Evolutionary conservation across 2,797 vertebrate genomes (phyloP).

Genomic region (Poeciliopsis turneri): DNA sequence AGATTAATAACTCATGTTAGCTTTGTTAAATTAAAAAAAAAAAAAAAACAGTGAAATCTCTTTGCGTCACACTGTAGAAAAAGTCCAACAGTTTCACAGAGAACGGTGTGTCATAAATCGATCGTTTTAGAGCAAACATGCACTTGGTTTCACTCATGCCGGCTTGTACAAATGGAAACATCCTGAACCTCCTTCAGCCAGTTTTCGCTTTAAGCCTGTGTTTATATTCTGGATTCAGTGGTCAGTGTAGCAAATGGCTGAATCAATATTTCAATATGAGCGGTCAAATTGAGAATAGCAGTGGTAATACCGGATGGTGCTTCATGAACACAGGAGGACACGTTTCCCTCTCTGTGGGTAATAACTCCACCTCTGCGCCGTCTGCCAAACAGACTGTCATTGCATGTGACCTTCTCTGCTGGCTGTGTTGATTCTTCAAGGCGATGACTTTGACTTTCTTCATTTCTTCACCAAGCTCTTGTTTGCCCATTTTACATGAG

Average conservation of each 20-base stretch:
- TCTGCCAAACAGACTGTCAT: slow-evolving; percentile 46
- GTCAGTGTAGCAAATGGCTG: slow-evolving; percentile 51
- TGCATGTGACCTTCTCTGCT: slow-evolving; percentile 71
- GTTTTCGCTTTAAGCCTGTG: slow-evolving; percentile 24
- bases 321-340: slow-evolving; percentile 37
- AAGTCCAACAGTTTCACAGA: background rate
- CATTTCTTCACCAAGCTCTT: slow-evolving; percentile 13
- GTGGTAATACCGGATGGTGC: slow-evolving; percentile 37
- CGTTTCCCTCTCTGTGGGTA: slow-evolving; percentile 49
- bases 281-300: slow-evolving; percentile 53
- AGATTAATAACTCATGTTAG: slow-evolving; percentile 9
- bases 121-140: slow-evolving; percentile 11
- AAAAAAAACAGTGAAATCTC: background rate
- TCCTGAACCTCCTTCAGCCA: slow-evolving; percentile 24
- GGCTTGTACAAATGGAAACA: slow-evolving; percentile 14
- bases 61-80: background rate
- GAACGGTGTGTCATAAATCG: slow-evolving; percentile 4
- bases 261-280: slow-evolving; percentile 72
- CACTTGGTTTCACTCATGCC: background rate
- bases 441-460: slow-evolving; percentile 46
- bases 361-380: slow-evolving; percentile 52
- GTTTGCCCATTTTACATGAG: background rate
- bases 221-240: slow-evolving; percentile 52
- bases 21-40: slow-evolving; percentile 15
- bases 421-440: slow-evolving; percentile 65